Evolutionary conservation across 1,140 invertebrate species (phyloP).

Genomic region (Papilio dardanus): DNA sequence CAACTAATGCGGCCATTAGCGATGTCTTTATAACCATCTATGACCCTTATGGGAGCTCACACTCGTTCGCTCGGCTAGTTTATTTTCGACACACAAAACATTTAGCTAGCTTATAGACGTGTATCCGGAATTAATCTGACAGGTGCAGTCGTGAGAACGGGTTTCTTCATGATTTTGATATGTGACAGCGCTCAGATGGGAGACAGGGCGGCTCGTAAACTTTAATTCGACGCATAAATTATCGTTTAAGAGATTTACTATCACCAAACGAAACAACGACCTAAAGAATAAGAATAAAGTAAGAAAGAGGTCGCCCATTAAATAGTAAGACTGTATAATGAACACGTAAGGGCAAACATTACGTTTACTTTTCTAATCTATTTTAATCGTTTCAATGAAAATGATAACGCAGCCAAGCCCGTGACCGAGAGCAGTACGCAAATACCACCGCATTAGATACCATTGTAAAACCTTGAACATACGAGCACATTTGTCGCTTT

Average conservation of each 20-base stretch:
- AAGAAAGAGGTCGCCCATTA: slow-evolving; percentile 61
- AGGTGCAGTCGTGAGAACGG: slow-evolving; percentile 60
- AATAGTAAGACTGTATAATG: slow-evolving; percentile 44
- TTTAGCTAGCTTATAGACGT: slow-evolving; percentile 49
- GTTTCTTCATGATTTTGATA: slow-evolving; percentile 65
- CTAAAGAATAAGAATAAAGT: slow-evolving; percentile 52
- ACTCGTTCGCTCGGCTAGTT: slow-evolving; percentile 29
- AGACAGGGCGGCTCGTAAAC: slow-evolving; percentile 66
- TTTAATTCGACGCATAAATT: slow-evolving; percentile 71
- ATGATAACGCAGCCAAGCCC: neutral
- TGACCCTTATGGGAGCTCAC: slow-evolving; percentile 21
- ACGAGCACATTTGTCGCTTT: too few relatives aligned
- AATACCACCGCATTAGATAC: neutral
- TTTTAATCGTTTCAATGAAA: neutral
- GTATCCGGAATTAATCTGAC: slow-evolving; percentile 64
- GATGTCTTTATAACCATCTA: slow-evolving; percentile 23
- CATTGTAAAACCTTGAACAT: neutral
- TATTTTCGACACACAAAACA: slow-evolving; percentile 52
- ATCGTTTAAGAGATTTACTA: slow-evolving; percentile 61
- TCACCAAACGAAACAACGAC: slow-evolving; percentile 56
- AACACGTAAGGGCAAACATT: slow-evolving; percentile 32
- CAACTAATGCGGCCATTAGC: slow-evolving; percentile 17
- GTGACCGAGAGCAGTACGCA: neutral
- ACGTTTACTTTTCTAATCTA: slow-evolving; percentile 21
- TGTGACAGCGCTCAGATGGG: slow-evolving; percentile 59